phyloP scores from a whole-genome alignment of 1,140 invertebrate species.

The Zaprionus vittiger region DNA sequence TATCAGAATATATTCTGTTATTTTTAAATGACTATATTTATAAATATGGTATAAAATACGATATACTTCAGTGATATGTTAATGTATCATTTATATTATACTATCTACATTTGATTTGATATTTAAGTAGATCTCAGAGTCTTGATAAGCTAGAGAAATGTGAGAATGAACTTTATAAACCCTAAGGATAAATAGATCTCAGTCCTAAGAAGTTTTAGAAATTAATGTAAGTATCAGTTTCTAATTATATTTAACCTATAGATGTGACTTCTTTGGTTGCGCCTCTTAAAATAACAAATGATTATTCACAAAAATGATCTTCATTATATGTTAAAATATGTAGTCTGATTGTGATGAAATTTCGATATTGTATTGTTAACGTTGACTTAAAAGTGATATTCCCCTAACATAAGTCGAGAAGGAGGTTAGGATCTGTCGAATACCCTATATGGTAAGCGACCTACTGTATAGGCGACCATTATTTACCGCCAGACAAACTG shows the following conservation, averaged over 20 bases:
- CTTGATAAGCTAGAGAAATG: background rate
- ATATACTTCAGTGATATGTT: background rate
- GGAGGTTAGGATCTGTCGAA: background rate
- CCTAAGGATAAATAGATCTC: too few relatives aligned
- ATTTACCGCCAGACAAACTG: background rate
- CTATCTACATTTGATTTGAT: too few relatives aligned
- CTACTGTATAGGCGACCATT: background rate
- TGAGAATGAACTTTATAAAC: too few relatives aligned
- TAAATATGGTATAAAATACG: background rate
- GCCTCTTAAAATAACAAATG: fast-evolving
- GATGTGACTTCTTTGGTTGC: too few relatives aligned
- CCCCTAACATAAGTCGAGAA: background rate
- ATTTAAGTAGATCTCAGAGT: background rate
- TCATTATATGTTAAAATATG: background rate
- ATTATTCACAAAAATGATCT: too few relatives aligned
- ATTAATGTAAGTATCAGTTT: too few relatives aligned
- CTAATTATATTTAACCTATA: too few relatives aligned
- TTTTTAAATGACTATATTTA: background rate
- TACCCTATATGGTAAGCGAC: background rate
- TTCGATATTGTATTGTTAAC: background rate
- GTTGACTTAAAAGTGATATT: too few relatives aligned
- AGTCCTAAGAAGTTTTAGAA: too few relatives aligned
- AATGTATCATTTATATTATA: too few relatives aligned
- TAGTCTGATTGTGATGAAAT: background rate
- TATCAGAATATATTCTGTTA: background rate